Evolutionary conservation across 2,797 vertebrate species (phyloP).

Genomic region (Podarcis siculus): DNA sequence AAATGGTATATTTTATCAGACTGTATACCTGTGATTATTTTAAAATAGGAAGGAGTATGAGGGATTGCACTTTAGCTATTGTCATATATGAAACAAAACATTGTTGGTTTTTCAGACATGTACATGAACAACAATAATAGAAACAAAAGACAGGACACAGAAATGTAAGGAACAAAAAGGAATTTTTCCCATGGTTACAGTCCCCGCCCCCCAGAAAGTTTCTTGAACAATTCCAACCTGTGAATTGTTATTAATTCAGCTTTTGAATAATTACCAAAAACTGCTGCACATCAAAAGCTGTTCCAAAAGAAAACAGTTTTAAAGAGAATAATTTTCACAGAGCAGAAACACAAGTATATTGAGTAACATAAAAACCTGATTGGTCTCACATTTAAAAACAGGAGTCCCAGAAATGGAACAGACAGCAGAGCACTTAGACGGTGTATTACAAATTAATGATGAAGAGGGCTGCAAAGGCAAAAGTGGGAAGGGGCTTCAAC

Average conservation of each 20-base stretch:
- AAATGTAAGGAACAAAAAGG: conserved; percentile 24
- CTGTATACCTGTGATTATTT: background rate
- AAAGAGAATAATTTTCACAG: conserved; percentile 44
- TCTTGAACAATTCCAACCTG: conserved; percentile 38
- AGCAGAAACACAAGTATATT: conserved; percentile 61
- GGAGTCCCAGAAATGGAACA: conserved; percentile 45
- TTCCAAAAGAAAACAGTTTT: conserved; percentile 51
- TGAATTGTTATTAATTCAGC: conserved; percentile 37
- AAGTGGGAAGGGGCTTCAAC: background rate
- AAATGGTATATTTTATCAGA: conserved; percentile 34
- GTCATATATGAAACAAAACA: conserved; percentile 50
- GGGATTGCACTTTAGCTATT: conserved; percentile 47
- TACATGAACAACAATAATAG: conserved; percentile 34
- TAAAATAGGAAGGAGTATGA: conserved; percentile 10
- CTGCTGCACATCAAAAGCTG: conserved; percentile 50
- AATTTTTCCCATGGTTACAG: conserved; percentile 29
- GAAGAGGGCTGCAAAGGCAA: background rate
- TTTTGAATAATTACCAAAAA: conserved; percentile 53
- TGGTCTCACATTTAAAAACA: conserved; percentile 66
- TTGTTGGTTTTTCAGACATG: conserved; percentile 11
- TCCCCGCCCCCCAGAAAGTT: conserved; percentile 31
- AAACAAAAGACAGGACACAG: conserved; percentile 10
- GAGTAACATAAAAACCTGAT: conserved; percentile 54
- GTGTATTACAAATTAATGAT: conserved; percentile 40
- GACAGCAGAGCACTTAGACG: conserved; percentile 35